phyloP scores from a whole-genome alignment of 2,888 invertebrate genomes.

The Melinaea marsaeus region DNA sequence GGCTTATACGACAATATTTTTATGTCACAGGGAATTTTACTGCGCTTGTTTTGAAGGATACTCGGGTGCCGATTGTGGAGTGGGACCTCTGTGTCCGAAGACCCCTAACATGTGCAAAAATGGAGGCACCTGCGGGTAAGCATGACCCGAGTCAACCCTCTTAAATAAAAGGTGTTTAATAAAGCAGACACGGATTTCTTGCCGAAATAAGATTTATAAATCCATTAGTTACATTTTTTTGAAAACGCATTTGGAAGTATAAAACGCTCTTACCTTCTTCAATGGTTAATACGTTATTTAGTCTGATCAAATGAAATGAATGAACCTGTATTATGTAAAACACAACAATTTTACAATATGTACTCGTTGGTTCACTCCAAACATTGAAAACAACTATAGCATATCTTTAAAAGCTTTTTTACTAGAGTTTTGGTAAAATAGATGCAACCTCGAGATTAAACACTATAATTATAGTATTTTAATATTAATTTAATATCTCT shows the following conservation, averaged over 20 bases:
- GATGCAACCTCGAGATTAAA: too few relatives aligned
- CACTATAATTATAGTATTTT: too few relatives aligned
- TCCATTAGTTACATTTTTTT: not conserved
- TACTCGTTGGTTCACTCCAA: too few relatives aligned
- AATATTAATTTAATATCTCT: too few relatives aligned
- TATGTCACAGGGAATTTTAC: constrained; percentile 80
- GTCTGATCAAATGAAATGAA: too few relatives aligned
- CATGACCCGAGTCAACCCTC: constrained; percentile 27
- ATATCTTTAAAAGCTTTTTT: too few relatives aligned
- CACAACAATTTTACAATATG: too few relatives aligned
- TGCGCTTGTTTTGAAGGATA: constrained; percentile 91
- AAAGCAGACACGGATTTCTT: constrained; percentile 4
- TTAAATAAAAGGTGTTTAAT: constrained; percentile 6
- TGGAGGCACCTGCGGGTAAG: constrained; percentile 91
- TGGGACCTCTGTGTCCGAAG: constrained; percentile 85
- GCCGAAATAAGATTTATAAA: constrained; percentile 6
- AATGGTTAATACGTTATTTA: not conserved
- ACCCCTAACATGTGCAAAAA: constrained; percentile 84
- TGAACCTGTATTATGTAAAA: too few relatives aligned
- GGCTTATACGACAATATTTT: constrained; percentile 6
- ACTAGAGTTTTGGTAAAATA: too few relatives aligned
- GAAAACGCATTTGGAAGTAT: not conserved
- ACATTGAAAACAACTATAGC: too few relatives aligned
- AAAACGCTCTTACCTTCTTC: not conserved
- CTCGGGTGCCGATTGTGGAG: constrained; percentile 86